A percentile compares a stretch with the other conserved stretches of the same genome.
Conservation (phyloP, 2,113 vertebrate genomes). For the Fregetta grallaria region DNA sequence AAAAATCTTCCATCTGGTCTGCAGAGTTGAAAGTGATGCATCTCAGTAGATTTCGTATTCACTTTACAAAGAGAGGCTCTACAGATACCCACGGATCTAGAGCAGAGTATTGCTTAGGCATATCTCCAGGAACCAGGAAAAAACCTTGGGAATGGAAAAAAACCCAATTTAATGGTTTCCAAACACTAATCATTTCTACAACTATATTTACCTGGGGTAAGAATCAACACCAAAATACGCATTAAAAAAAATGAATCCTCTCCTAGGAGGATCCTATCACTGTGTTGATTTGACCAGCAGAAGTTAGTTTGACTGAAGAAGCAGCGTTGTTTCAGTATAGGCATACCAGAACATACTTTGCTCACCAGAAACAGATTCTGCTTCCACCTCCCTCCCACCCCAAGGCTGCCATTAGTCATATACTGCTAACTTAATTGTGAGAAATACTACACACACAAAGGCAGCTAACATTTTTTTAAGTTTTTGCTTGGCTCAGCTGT, state of each 20-base stretch:
- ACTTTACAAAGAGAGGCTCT: background rate
- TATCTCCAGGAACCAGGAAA: background rate
- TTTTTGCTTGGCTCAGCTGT: background rate
- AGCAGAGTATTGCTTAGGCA: background rate
- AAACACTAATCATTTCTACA: background rate
- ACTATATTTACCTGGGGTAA: background rate
- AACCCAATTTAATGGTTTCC: background rate
- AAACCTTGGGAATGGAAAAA: background rate
- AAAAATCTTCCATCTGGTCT: background rate
- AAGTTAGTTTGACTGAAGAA: background rate
- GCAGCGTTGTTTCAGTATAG: background rate
- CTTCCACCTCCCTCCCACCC: background rate
- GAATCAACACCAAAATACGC: background rate
- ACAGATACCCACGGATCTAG: background rate
- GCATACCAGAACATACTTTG: background rate
- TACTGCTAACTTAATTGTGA: background rate
- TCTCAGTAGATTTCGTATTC: background rate
- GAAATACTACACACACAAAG: background rate
- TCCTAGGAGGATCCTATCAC: background rate
- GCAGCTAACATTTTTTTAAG: too few species aligned
- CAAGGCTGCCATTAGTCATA: background rate
- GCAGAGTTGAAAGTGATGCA: background rate
- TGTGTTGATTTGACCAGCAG: fast-evolving
- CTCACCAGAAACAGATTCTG: background rate
- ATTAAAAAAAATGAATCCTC: background rate